Conservation (phyloP, 2,113 vertebrate species). For the Spea multiplicata region DNA sequence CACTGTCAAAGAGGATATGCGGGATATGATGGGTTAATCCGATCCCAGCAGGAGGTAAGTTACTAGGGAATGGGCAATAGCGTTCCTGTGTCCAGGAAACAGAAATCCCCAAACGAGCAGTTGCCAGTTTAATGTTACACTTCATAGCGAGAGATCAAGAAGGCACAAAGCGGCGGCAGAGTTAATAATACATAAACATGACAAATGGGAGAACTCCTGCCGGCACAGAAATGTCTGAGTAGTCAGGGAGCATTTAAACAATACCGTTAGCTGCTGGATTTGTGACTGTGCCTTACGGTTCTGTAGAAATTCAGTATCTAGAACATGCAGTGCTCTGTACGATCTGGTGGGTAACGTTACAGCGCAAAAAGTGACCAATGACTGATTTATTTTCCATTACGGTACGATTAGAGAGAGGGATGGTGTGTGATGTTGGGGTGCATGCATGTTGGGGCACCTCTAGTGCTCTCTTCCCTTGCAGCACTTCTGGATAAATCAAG, state of each 20-base stretch:
- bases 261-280: constrained; percentile 19
- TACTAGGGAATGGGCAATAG: not conserved
- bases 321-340: not conserved
- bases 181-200: constrained; percentile 61
- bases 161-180: constrained; percentile 50
- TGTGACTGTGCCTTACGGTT: not conserved
- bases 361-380: too few species aligned
- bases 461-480: too few species aligned
- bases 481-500: too few species aligned
- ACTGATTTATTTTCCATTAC: too few species aligned
- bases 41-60: too few species aligned
- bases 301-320: constrained; percentile 12
- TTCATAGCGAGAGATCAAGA: constrained; percentile 51
- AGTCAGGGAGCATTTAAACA: constrained; percentile 46
- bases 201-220: constrained; percentile 34
- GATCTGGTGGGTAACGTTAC: constrained; percentile 1
- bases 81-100: constrained; percentile 50
- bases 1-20: too few species aligned
- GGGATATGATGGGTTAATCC: too few species aligned
- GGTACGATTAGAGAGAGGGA: too few species aligned
- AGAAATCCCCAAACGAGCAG: constrained; percentile 47
- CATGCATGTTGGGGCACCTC: too few species aligned
- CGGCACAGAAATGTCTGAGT: constrained; percentile 36
- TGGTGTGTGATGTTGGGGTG: too few species aligned
- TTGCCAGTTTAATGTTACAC: constrained; percentile 58